A percentile compares a stretch with the other conserved stretches of the same genome.
phyloP scores from a whole-genome alignment of 2,888 invertebrate genomes.

The Pammene aurita region DNA sequence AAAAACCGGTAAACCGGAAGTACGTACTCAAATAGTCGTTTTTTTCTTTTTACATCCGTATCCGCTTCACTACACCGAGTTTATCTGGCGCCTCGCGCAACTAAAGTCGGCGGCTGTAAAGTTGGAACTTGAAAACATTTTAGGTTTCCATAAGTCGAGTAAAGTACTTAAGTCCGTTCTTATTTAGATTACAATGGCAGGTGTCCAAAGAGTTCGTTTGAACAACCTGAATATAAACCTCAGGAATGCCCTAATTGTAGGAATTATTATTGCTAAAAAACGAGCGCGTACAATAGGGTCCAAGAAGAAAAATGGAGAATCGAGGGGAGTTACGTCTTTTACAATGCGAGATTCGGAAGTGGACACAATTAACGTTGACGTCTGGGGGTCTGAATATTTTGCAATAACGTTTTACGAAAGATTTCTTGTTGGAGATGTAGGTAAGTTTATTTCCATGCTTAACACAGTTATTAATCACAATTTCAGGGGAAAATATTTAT shows the following conservation, averaged over 20 bases:
- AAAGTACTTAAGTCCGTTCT: neutral
- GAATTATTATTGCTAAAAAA: constrained; percentile 86
- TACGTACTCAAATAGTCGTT: neutral
- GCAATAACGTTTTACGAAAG: constrained; percentile 84
- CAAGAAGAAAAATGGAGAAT: constrained; percentile 79
- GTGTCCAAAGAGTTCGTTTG: constrained; percentile 69
- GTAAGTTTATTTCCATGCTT: constrained; percentile 65
- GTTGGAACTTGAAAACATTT: neutral
- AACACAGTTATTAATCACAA: neutral
- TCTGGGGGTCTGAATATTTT: constrained; percentile 88
- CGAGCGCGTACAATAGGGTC: constrained; percentile 79
- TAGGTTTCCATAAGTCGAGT: neutral
- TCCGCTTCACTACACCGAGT: neutral
- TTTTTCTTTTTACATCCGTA: neutral
- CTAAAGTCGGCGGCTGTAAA: neutral
- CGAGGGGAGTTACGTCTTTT: constrained; percentile 89
- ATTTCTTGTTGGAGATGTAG: constrained; percentile 88
- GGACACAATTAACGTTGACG: constrained; percentile 89
- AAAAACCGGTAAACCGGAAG: constrained; percentile 18
- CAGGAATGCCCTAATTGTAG: constrained; percentile 77
- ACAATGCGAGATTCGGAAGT: constrained; percentile 88
- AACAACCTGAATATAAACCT: constrained; percentile 73
- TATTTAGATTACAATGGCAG: constrained; percentile 63
- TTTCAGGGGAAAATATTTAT: neutral
- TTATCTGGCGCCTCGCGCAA: constrained; percentile 2